Percentiles rank a stretch among this genome's conserved stretches.
Conservation (phyloP, 1,140 invertebrate species). For the Heliconius hermathena region DNA sequence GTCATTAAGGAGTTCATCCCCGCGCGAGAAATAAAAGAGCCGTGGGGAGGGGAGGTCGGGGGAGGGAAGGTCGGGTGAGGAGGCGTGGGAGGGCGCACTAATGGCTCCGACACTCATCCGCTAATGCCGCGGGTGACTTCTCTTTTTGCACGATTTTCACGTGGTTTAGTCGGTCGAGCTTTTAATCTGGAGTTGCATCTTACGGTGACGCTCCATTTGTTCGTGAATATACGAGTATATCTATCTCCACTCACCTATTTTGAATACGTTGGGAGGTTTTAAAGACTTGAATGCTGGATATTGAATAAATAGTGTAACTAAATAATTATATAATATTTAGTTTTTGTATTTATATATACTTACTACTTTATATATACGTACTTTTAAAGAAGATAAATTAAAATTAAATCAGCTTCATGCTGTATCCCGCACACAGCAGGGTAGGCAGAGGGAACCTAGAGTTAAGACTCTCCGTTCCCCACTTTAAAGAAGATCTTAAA, state of each 20-base stretch:
- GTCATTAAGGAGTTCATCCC: constrained; percentile 82
- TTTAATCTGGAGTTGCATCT: constrained; percentile 79
- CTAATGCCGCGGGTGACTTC: constrained; percentile 80
- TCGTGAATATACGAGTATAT: constrained; percentile 43
- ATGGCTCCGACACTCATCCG: constrained; percentile 81
- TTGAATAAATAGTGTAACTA: neutral
- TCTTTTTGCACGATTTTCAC: constrained; percentile 80
- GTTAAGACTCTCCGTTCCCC: too few relatives aligned
- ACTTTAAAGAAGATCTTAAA: too few relatives aligned
- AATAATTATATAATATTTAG: neutral
- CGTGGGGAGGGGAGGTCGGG: constrained; percentile 57
- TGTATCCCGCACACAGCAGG: too few relatives aligned
- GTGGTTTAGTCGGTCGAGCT: constrained; percentile 78
- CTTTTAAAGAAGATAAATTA: too few relatives aligned
- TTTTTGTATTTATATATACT: too few relatives aligned
- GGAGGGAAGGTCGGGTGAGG: constrained; percentile 49
- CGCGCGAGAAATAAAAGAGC: constrained; percentile 81
- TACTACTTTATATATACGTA: too few relatives aligned
- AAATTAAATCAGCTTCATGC: too few relatives aligned
- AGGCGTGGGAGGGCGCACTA: constrained; percentile 61
- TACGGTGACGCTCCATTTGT: constrained; percentile 73
- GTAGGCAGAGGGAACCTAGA: too few relatives aligned
- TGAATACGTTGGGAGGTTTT: constrained; percentile 2
- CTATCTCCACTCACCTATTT: constrained; percentile 37
- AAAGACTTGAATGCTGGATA: neutral